A percentile compares a stretch with the other conserved stretches of the same genome.
phyloP scores from a whole-genome alignment of 2,888 invertebrate species.

The Thecophora atra region DNA sequence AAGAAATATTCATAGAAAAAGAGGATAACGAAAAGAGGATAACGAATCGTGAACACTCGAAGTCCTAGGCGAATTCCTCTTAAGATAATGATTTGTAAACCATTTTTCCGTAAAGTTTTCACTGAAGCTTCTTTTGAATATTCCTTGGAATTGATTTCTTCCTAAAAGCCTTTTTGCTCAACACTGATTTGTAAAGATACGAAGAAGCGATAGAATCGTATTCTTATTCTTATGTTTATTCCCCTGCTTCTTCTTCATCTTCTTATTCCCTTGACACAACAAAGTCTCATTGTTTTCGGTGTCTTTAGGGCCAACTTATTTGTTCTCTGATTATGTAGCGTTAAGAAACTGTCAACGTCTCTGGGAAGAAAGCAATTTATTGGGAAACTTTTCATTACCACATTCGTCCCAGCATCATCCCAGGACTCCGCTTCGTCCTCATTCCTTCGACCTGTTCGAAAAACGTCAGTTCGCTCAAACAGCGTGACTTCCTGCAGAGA shows the following conservation, averaged over 20 bases:
- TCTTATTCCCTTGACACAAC: constrained; percentile 24
- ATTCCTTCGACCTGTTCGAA: not conserved
- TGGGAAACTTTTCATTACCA: constrained; percentile 54
- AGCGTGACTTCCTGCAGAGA: constrained; percentile 33
- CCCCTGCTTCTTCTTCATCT: not conserved
- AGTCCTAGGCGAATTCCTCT: too few relatives aligned
- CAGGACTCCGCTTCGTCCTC: too few relatives aligned
- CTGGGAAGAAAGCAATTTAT: constrained; percentile 58
- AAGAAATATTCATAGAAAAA: too few relatives aligned
- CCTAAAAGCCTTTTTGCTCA: not conserved
- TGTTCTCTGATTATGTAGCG: constrained; percentile 65
- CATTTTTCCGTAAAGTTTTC: too few relatives aligned
- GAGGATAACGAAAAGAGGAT: too few relatives aligned
- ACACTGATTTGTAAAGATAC: not conserved
- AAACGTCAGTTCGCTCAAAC: constrained; percentile 28
- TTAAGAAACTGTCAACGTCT: constrained; percentile 64
- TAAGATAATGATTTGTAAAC: too few relatives aligned
- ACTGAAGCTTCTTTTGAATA: too few relatives aligned
- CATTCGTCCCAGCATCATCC: constrained; percentile 13
- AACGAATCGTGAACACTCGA: too few relatives aligned
- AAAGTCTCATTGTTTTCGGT: constrained; percentile 26
- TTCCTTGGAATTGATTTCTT: too few relatives aligned
- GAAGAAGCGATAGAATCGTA: not conserved
- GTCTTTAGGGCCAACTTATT: constrained; percentile 54
- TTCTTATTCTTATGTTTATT: too few relatives aligned